Percentiles rank a stretch among this genome's conserved stretches.
phyloP scores from a whole-genome alignment of 2,888 invertebrate genomes.

The Alloplasta piceator region DNA sequence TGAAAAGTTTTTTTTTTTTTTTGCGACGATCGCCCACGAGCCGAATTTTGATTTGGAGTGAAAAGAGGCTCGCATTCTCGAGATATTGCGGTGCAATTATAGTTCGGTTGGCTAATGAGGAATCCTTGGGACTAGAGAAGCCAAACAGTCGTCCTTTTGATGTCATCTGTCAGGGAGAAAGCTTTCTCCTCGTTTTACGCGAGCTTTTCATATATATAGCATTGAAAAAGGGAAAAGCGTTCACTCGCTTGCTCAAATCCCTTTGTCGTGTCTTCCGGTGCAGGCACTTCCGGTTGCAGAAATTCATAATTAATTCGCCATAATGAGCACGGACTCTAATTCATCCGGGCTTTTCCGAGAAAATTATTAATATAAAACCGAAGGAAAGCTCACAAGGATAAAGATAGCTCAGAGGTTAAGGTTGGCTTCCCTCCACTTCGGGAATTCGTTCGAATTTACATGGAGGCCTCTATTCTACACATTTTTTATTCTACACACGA shows the following conservation, averaged over 20 bases:
- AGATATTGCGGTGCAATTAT: no score
- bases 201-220: not conserved
- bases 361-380: constrained; percentile 11
- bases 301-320: constrained; percentile 55
- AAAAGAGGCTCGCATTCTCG: no score
- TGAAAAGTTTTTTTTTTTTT: no score
- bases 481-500: no score
- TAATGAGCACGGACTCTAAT: constrained; percentile 11
- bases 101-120: constrained; percentile 5
- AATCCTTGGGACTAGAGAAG: not conserved
- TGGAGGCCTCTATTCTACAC: no score
- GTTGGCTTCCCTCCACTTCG: no score
- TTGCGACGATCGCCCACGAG: no score
- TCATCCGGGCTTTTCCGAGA: constrained; percentile 20
- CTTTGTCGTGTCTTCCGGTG: constrained; percentile 6
- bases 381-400: not conserved
- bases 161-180: not conserved
- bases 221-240: not conserved
- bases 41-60: no score
- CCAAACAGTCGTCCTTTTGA: not conserved
- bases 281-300: constrained; percentile 8
- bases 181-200: not conserved
- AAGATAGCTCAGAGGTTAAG: no score
- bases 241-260: not conserved
- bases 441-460: no score